Evolutionary conservation across 1,140 invertebrate species (phyloP).

Genomic region (Eurosta solidaginis): DNA sequence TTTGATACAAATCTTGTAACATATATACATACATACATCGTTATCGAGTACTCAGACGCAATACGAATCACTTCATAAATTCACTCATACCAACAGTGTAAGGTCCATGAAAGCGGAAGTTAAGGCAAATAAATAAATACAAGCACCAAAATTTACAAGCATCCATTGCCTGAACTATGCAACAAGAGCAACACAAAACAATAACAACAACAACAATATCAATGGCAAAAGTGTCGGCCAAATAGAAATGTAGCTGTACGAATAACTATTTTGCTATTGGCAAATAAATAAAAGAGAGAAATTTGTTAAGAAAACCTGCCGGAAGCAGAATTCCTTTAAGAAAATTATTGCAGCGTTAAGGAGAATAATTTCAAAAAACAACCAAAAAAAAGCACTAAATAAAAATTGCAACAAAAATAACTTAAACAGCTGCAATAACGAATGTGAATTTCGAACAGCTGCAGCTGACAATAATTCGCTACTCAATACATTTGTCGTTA

Average conservation of each 20-base stretch:
- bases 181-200: background rate
- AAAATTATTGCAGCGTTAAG: conserved; percentile 23
- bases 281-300: conserved; percentile 16
- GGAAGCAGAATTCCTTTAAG: conserved; percentile 2
- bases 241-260: background rate
- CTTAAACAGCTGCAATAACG: conserved; percentile 5
- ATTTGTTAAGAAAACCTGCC: conserved; percentile 23
- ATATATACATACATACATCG: no score
- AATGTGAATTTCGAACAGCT: background rate
- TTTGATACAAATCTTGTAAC: no score
- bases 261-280: background rate
- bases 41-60: background rate
- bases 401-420: background rate
- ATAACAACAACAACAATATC: background rate
- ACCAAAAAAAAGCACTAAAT: background rate
- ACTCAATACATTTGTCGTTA: background rate
- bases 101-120: conserved; percentile 3
- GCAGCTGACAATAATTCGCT: conserved; percentile 10
- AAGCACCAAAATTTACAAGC: background rate
- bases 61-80: conserved; percentile 8
- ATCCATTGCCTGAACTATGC: background rate
- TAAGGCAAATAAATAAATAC: conserved; percentile 17
- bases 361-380: conserved; percentile 10
- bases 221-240: background rate
- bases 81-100: background rate